phyloP scores from a whole-genome alignment of 2,113 vertebrate species.

The Alaudala cheleensis region DNA sequence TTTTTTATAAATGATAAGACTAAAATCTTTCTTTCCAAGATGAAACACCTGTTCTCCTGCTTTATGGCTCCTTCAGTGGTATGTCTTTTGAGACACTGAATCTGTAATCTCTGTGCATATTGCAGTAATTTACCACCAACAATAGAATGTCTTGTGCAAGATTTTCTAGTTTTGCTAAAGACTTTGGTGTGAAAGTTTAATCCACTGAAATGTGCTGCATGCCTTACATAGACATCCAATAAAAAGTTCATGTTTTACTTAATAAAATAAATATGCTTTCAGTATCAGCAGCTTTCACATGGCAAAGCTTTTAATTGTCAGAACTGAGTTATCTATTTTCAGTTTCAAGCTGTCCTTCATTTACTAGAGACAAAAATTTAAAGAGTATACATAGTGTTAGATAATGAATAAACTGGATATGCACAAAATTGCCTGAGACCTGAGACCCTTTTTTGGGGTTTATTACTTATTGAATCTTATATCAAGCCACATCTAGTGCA shows the following conservation, averaged over 20 bases:
- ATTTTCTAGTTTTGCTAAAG: not conserved
- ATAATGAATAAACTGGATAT: not conserved
- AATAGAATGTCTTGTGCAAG: not conserved
- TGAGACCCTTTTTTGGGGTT: not conserved
- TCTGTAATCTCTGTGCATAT: not conserved
- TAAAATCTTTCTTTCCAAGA: not conserved
- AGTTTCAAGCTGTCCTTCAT: not conserved
- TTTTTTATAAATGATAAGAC: not conserved
- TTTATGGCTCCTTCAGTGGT: not conserved
- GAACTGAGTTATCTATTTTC: not conserved
- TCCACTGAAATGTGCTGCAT: not conserved
- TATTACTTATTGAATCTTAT: not conserved
- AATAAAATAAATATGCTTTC: not conserved
- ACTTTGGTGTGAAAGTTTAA: not conserved
- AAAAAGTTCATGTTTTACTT: not conserved
- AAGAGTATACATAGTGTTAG: not conserved
- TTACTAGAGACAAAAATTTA: not conserved
- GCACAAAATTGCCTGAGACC: not conserved
- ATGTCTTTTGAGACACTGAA: not conserved
- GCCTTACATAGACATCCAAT: not conserved
- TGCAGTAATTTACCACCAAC: not conserved
- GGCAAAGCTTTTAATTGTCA: constrained; percentile 5
- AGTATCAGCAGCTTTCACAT: not conserved
- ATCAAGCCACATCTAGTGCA: not conserved
- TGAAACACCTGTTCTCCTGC: not conserved